Evolutionary conservation across 2,113 vertebrate genomes (phyloP), one percentile per base, ranked within the genome.

Genomic region (Etheostoma cragini): DNA sequence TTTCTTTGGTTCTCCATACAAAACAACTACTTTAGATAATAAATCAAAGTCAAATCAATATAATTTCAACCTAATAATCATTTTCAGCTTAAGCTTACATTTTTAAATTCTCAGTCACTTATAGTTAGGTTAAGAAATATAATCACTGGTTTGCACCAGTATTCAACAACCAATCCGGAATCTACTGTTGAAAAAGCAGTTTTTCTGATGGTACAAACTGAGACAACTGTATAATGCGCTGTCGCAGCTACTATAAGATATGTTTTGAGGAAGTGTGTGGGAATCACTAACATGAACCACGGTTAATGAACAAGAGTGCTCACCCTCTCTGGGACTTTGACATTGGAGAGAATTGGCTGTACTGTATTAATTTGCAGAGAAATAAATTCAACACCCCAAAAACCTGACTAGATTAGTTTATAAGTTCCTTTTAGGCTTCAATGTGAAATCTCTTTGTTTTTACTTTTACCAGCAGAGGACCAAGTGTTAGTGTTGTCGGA

Each of bases 401-500:
- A 45, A 74, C 45, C 19, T 33, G 67, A 64, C 13, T 42, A n/a
- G 47, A 75, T 72, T 47, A 63, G 15, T 45, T 67, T 46, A 64
- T 64, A 13, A 8, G 22, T 57, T 76, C 35, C 53, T 54, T 30
- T 11, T 2, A 26, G 45, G 54, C 60, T 3, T 4, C 67, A 60
- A 42, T 10, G 56, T 86, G 68, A 88, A 30, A 38, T 69, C 7
- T 80, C 60, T 65, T 75, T 87, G 21, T 78, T 57, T 73, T 67
- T 71, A 61, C 45, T 90, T 91, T 72, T 46, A 22, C n/a, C 10
- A 83, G 76, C 80, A 95, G 98, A 99, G 76, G 97, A 99, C 78
- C 91, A 92, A 64, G 94, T 94, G 0, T 95, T 96, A 72, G 94
- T 93, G 86, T 98, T 97, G 19, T 98, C 98, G 35, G 97, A 98